Conservation (phyloP, 2,888 invertebrate species). For the Spisula subtruncata region DNA sequence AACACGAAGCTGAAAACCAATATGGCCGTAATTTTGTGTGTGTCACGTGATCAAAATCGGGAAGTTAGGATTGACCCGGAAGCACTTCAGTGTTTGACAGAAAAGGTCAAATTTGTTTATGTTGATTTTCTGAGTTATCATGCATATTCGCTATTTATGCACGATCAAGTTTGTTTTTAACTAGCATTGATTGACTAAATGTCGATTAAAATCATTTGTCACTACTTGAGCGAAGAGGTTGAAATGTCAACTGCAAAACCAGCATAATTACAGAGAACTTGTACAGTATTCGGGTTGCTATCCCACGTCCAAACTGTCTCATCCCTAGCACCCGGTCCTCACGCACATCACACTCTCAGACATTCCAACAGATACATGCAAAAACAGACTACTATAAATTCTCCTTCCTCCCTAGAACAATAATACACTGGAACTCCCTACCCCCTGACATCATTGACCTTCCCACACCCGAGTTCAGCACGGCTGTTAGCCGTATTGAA, state of each 20-base stretch:
- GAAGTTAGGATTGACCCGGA: conserved; percentile 51
- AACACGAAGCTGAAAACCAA: conserved; percentile 84
- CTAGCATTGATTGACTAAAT: not conserved
- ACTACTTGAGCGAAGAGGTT: not conserved
- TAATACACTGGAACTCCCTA: too few species aligned
- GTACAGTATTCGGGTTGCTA: not conserved
- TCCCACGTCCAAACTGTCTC: too few species aligned
- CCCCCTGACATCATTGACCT: too few species aligned
- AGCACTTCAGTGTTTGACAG: conserved; percentile 37
- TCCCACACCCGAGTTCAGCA: too few species aligned
- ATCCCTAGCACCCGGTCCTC: too few species aligned
- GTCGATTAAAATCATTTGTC: not conserved
- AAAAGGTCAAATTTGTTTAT: conserved; percentile 17
- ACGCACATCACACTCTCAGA: too few species aligned
- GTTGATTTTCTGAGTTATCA: not conserved
- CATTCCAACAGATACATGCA: too few species aligned
- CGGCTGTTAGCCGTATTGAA: too few species aligned
- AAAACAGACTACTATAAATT: too few species aligned
- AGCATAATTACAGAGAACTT: not conserved
- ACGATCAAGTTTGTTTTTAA: not conserved
- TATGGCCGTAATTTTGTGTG: conserved; percentile 84
- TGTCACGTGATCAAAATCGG: conserved; percentile 81
- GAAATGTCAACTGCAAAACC: not conserved
- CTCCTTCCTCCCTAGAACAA: too few species aligned
- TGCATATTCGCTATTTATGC: not conserved